Percentiles rank a stretch among this genome's conserved stretches.
phyloP scores from a whole-genome alignment of 2,888 invertebrate species.

The Xylocampa areola region DNA sequence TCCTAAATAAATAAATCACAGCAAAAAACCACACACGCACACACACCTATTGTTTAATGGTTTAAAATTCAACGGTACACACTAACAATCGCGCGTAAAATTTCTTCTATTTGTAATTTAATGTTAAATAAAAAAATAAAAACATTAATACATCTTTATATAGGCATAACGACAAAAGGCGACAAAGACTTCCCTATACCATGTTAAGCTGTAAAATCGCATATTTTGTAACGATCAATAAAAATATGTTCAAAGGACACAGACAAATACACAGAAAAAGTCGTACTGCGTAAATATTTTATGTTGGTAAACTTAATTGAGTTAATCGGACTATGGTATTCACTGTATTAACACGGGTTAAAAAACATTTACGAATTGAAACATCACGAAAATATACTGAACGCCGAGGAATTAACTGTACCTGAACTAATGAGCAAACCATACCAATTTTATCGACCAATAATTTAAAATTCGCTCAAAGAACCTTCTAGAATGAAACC shows the following conservation, averaged over 20 bases:
- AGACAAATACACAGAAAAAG: slow-evolving; percentile 26
- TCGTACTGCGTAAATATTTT: slow-evolving; percentile 19
- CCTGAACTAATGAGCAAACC: not conserved
- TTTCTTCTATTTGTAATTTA: no score
- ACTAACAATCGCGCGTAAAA: no score
- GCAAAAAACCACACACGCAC: no score
- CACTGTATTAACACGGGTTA: slow-evolving; percentile 31
- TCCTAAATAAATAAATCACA: no score
- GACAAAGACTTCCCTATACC: no score
- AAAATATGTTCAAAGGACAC: slow-evolving; percentile 6
- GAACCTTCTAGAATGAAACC: slow-evolving; percentile 1
- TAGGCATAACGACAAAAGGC: no score
- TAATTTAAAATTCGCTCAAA: slow-evolving; percentile 2
- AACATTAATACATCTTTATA: no score
- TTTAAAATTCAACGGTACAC: no score
- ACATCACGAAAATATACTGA: slow-evolving; percentile 31
- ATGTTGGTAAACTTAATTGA: slow-evolving; percentile 44
- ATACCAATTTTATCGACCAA: slow-evolving; percentile 2
- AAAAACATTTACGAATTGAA: slow-evolving; percentile 51
- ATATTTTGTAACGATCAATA: slow-evolving; percentile 8
- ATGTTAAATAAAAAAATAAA: no score
- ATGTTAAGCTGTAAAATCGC: not conserved
- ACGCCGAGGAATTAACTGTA: slow-evolving; percentile 8
- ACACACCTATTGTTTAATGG: no score
- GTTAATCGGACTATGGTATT: slow-evolving; percentile 38